Evolutionary conservation across 2,888 invertebrate species (phyloP), one percentile per base, ranked within the genome.

Genomic region (Gymnosoma rotundatum): DNA sequence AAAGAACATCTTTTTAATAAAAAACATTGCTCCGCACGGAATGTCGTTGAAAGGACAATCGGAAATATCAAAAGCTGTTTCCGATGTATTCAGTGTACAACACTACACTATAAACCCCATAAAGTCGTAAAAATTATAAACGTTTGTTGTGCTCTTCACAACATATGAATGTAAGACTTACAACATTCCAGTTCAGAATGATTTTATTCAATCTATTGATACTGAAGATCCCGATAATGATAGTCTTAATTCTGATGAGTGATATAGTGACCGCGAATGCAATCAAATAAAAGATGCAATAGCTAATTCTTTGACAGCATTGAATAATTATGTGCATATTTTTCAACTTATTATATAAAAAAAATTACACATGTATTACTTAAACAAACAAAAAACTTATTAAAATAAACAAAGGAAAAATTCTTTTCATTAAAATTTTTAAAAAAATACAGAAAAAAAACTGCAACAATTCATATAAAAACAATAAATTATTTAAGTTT

Each of bases 1-100:
- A 70, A 70, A 20, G 25, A 70, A 70, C 56, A 70, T 45, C 6
- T 58, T 42, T 70, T 70, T 58, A 70, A 70, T 45, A 45, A 58
- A 32, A 70, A 58, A 32, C 69, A 56, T 18, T 58, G 56, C 12
- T 70, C 18, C 25, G 69, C 45, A 6, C 42, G 42, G 3, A 70
- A 52, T 52, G 6, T 52, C 1, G 20, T 52, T n/a, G 67, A 67
- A 54, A 67, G 52, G 25, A 25, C 25, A 25, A 25, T 25, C 25
- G 25, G 14, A 0, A 67, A 67, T 52, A 32, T 67, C 32, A 50
- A 67, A 52, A 67, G 66, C 25, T 25, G 25, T 32, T 67, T 67
- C 14, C 52, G 52, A 52, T 18, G 52, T 52, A 32, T 67, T 52
- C 66, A 67, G 36, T 52, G 36, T 18, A 67, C 52, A 67, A 67